These are phyloP conservation scores for Pipra filicauda DNA, from an alignment of 2,113 vertebrate species.

Conservation along the genomic window DNA sequence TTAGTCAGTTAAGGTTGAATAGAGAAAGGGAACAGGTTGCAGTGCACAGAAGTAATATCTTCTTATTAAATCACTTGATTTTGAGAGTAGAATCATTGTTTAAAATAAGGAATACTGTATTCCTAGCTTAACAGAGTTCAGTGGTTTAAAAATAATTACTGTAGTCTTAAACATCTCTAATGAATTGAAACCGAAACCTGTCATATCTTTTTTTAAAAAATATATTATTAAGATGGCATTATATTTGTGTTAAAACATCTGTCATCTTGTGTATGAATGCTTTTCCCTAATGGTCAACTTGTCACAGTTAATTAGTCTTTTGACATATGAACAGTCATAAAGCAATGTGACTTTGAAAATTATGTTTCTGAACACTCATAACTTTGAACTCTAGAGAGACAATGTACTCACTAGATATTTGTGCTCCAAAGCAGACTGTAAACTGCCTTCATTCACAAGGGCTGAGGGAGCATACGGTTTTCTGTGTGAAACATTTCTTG, in stretches of 20 bases:
- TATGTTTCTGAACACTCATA: conserved; percentile 40
- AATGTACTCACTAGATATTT: neutral
- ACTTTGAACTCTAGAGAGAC: conserved; percentile 33
- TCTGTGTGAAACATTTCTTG: neutral
- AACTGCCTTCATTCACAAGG: neutral
- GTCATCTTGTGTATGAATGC: conserved; percentile 61
- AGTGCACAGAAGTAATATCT: neutral
- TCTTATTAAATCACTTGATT: neutral
- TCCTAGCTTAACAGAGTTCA: conserved; percentile 6
- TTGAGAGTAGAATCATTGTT: neutral
- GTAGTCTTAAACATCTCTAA: conserved; percentile 43
- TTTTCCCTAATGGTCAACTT: conserved; percentile 73
- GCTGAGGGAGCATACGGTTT: neutral
- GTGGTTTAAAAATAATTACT: conserved; percentile 47
- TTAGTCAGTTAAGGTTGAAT: neutral
- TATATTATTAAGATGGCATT: conserved; percentile 17
- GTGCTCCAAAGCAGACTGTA: neutral
- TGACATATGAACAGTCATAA: conserved; percentile 59
- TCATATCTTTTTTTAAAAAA: neutral
- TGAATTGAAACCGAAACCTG: conserved; percentile 61
- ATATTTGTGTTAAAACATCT: conserved; percentile 63
- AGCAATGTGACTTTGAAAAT: conserved; percentile 67
- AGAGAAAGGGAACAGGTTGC: neutral
- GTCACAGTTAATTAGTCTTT: conserved; percentile 75
- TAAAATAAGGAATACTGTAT: conserved; percentile 4